These are phyloP conservation scores for Centropyge bicolor DNA, from an alignment of 2,797 vertebrate species.

Conservation along the genomic window DNA sequence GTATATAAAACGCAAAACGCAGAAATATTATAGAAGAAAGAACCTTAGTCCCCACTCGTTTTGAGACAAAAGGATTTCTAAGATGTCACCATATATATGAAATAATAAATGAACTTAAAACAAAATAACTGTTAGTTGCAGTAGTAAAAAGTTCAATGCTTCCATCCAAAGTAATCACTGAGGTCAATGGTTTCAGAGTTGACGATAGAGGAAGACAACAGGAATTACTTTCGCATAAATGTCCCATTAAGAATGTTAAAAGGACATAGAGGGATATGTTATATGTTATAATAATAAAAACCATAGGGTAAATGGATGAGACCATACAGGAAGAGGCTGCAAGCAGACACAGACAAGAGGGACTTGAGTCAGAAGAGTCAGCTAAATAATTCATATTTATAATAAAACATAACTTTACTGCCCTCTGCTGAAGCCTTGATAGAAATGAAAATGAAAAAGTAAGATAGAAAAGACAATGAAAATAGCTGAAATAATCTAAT, in stretches of 20 bases:
- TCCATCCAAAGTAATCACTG: background rate
- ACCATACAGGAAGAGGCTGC: background rate
- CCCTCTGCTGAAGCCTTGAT: constrained; percentile 63
- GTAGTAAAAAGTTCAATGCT: background rate
- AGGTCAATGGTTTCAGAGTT: background rate
- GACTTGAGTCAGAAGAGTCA: constrained; percentile 26
- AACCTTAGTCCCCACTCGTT: background rate
- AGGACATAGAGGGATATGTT: background rate
- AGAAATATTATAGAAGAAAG: background rate
- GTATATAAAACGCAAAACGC: background rate
- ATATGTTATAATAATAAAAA: background rate
- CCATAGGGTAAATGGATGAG: background rate
- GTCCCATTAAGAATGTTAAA: background rate
- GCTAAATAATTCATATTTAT: constrained; percentile 65
- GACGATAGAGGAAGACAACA: background rate
- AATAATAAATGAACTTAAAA: constrained; percentile 2
- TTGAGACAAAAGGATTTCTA: background rate
- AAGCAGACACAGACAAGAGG: constrained; percentile 16
- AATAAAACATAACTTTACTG: constrained; percentile 65
- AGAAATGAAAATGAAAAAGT: constrained; percentile 30
- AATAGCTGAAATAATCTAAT: background rate
- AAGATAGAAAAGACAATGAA: background rate
- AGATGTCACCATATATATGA: background rate
- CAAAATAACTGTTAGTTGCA: background rate
- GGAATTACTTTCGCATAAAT: background rate